A percentile compares a stretch with the other conserved stretches of the same genome.
These are phyloP conservation scores for Palythoa grandiflora DNA, from an alignment of 92 coral and sea anemone species.

Conservation along the genomic window DNA sequence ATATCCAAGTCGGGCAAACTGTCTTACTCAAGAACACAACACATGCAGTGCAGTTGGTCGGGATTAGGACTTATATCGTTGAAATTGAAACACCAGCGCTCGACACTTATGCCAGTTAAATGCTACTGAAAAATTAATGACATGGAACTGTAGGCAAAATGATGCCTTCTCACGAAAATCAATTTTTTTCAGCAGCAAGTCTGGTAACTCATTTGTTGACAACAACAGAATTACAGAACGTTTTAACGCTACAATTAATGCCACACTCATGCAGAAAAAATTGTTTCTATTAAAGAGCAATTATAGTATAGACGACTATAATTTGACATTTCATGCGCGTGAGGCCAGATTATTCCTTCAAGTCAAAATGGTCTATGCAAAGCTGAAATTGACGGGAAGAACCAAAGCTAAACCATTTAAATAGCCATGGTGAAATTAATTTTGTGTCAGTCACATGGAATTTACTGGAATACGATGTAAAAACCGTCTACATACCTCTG, in stretches of 20 bases:
- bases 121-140: neutral
- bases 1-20: neutral
- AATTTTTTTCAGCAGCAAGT: neutral
- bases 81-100: neutral
- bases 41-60: too few relatives aligned
- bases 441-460: conserved; percentile 4
- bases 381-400: neutral
- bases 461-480: neutral
- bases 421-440: neutral
- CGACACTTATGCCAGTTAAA: neutral
- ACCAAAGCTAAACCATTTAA: neutral
- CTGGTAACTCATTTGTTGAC: neutral
- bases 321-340: neutral
- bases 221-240: neutral
- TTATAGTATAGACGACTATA: too few relatives aligned
- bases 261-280: neutral
- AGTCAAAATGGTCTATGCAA: neutral
- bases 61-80: too few relatives aligned
- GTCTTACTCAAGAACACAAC: neutral
- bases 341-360: neutral
- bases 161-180: neutral
- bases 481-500: neutral
- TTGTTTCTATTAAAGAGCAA: neutral
- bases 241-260: neutral
- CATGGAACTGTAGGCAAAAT: neutral